Base-by-base conservation (phyloP, 2,113 vertebrate genomes). In the Vicugna pacos region DNA sequence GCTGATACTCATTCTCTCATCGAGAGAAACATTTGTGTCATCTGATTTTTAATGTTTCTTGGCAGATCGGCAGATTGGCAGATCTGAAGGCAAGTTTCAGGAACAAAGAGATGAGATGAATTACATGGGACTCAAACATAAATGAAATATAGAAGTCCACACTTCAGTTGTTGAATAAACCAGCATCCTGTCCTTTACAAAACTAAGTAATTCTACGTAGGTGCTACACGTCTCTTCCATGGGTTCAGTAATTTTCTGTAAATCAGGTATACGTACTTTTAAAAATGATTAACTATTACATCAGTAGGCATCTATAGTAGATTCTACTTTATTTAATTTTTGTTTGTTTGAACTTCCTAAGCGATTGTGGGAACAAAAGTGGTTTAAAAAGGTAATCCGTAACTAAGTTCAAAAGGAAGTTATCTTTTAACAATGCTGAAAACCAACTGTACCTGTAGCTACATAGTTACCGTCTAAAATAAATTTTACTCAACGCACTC, bases 381-480 rank as follows among this genome's bases (percentile, higher is more conserved):
- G 56, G 30, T 89, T 89, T 67, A 32, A 60, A 96, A 84, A 89
- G 79, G 32, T 60, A 81, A 58, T 30, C 20, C 15, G 32, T 52
- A 85, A 82, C 16, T 70, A 87, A 88, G 52, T 3, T 81, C 79
- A 54, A 77, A 94, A 88, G 62, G 0, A 67, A 83, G 2, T 20
- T 11, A n/a, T 26, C 54, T 58, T 7, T 80, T 94, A 93, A 91
- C 20, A 32, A 72, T 32, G 0, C 32, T 95, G 32, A 92, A 95
- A 95, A 80, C 48, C 22, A 80, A 15, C 92, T 50, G 75, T 70
- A 92, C 93, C 69, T 92, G 30, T 77, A 83, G 83, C 42, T 93
- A 75, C 10, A 35, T 26, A 95, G 94, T 80, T 83, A 76, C 28
- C 48, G 90, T 93, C 83, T 64, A 84, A 83, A 97, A 96, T 72